These are phyloP conservation scores for Carassius auratus DNA, from an alignment of 2,113 vertebrate genomes.

Conservation along the genomic window DNA sequence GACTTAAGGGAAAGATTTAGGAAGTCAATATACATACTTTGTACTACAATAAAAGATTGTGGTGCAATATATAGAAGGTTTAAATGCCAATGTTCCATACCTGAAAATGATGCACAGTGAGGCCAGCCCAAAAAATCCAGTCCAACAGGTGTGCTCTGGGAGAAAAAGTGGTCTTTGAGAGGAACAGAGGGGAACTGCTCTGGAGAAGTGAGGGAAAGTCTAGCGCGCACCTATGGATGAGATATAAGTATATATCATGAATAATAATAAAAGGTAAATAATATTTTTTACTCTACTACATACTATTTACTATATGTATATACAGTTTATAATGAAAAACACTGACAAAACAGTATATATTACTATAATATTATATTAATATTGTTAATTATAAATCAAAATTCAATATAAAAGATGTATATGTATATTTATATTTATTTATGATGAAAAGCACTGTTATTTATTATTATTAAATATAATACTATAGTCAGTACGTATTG, in stretches of 20 bases:
- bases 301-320: neutral
- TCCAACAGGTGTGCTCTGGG: constrained; percentile 79
- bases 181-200: constrained; percentile 67
- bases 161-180: constrained; percentile 73
- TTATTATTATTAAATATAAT: no score
- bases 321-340: neutral
- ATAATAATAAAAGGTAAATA: neutral
- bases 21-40: neutral
- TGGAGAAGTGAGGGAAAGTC: constrained; percentile 60
- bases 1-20: constrained; percentile 10
- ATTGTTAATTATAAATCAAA: neutral
- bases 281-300: neutral
- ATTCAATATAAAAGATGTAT: neutral
- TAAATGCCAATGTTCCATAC: constrained; percentile 60
- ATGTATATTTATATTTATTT: neutral
- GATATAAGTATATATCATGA: constrained; percentile 21
- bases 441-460: neutral
- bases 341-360: neutral
- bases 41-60: neutral
- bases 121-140: constrained; percentile 75
- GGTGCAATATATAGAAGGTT: neutral
- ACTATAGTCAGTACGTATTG: no score
- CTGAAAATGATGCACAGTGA: constrained; percentile 60
- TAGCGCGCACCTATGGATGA: constrained; percentile 66
- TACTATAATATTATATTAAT: neutral